Conservation (phyloP, 2,113 vertebrate species). For the Chitala chitala region DNA sequence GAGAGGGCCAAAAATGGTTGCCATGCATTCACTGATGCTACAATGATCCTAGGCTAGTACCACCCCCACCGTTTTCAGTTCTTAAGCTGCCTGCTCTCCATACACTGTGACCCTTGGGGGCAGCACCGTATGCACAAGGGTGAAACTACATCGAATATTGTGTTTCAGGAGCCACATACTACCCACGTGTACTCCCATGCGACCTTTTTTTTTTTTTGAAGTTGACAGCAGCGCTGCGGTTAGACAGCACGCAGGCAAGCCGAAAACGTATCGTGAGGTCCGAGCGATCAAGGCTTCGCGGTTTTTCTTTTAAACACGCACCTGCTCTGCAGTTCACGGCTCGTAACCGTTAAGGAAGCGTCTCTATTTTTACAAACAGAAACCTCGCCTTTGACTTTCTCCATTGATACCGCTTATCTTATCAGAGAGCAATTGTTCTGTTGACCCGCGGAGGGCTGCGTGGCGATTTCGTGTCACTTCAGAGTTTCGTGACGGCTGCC, state of each 20-base stretch:
- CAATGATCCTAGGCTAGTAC: not conserved
- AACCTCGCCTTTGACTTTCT: not conserved
- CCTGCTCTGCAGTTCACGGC: not conserved
- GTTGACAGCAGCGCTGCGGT: too few species aligned
- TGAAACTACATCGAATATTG: not conserved
- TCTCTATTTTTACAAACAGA: too few species aligned
- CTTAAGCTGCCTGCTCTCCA: not conserved
- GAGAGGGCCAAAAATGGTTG: not conserved
- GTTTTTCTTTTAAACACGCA: not conserved
- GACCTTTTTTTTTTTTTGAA: too few species aligned
- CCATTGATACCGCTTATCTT: slow-evolving; percentile 15
- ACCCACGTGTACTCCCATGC: too few species aligned
- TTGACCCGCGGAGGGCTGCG: not conserved
- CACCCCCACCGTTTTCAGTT: not conserved
- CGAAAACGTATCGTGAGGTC: too few species aligned
- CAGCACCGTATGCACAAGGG: not conserved
- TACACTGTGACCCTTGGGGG: not conserved
- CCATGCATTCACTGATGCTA: not conserved
- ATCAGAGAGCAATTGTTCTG: not conserved
- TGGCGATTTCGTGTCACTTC: not conserved
- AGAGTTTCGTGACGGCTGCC: not conserved
- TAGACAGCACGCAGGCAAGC: too few species aligned
- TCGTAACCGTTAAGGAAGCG: not conserved
- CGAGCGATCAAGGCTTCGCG: too few species aligned
- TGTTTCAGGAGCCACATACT: too few species aligned